A percentile compares a stretch with the other conserved stretches of the same genome.
Conservation (phyloP, 2,888 invertebrate species). For the Tenthredo mesomela region DNA sequence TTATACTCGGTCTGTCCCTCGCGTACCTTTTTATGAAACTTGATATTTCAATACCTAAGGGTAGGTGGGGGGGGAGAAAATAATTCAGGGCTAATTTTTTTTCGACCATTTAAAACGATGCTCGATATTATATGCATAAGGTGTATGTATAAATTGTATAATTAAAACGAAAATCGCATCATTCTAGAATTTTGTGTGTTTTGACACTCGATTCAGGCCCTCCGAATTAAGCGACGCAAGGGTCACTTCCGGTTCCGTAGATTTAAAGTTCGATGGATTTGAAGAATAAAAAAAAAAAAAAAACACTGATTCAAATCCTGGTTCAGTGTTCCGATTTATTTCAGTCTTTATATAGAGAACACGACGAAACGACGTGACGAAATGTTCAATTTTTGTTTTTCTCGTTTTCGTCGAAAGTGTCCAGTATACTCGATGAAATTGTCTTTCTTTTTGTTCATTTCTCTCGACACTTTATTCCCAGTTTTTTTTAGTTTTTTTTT, state of each 20-base stretch:
- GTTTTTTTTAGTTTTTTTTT: too few relatives aligned
- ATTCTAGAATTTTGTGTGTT: neutral
- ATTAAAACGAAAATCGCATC: conserved; percentile 37
- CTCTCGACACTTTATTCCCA: neutral
- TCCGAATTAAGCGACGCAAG: neutral
- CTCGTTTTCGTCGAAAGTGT: neutral
- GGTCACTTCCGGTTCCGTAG: neutral
- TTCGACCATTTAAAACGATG: too few relatives aligned
- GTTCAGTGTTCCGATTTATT: neutral
- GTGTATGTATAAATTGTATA: neutral
- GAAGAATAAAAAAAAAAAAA: neutral
- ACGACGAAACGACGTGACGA: neutral
- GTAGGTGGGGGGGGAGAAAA: neutral
- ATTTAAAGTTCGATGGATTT: neutral
- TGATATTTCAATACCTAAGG: conserved; percentile 14
- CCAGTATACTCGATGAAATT: too few relatives aligned
- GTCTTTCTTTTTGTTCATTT: neutral
- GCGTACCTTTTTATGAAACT: neutral
- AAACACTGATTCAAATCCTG: neutral
- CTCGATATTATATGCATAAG: too few relatives aligned
- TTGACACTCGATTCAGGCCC: conserved; percentile 24
- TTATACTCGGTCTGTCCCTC: conserved; percentile 27
- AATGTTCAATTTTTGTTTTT: neutral
- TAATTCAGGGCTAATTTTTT: neutral
- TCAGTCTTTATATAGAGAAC: neutral